Conservation (phyloP, 1,140 invertebrate species). For the Pseudobourletiella spinata region DNA sequence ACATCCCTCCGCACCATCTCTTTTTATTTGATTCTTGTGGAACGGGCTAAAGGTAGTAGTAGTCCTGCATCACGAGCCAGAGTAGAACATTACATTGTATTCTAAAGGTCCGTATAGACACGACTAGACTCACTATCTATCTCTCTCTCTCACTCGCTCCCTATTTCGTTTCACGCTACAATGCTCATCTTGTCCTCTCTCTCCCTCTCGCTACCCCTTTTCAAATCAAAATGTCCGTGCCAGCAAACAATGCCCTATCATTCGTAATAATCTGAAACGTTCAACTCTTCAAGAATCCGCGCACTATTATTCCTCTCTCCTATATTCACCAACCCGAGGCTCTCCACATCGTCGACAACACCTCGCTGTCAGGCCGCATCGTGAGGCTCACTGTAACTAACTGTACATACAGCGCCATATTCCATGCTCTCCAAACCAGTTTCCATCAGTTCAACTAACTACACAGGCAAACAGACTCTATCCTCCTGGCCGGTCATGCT, state of each 20-base stretch:
- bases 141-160: too few species aligned
- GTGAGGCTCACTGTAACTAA: neutral
- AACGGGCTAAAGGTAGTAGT: neutral
- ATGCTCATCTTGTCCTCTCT: slow-evolving; percentile 32
- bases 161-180: slow-evolving; percentile 35
- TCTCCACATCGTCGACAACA: neutral
- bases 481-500: too few species aligned
- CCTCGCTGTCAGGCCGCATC: too few species aligned
- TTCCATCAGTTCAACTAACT: neutral
- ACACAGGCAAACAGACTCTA: neutral
- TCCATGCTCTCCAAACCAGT: neutral
- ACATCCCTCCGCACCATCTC: too few species aligned
- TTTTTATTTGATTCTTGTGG: too few species aligned
- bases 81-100: neutral
- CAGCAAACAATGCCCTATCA: slow-evolving; percentile 26
- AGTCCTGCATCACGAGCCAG: neutral
- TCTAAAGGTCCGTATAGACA: neutral
- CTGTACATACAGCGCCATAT: neutral
- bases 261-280: slow-evolving; percentile 23
- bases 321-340: neutral
- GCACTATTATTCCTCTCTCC: neutral
- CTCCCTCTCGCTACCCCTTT: slow-evolving; percentile 21
- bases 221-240: slow-evolving; percentile 32
- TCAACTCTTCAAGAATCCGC: neutral
- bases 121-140: neutral